These are phyloP conservation scores for Megaleporinus macrocephalus DNA, from an alignment of 2,113 vertebrate genomes.

Conservation along the genomic window DNA sequence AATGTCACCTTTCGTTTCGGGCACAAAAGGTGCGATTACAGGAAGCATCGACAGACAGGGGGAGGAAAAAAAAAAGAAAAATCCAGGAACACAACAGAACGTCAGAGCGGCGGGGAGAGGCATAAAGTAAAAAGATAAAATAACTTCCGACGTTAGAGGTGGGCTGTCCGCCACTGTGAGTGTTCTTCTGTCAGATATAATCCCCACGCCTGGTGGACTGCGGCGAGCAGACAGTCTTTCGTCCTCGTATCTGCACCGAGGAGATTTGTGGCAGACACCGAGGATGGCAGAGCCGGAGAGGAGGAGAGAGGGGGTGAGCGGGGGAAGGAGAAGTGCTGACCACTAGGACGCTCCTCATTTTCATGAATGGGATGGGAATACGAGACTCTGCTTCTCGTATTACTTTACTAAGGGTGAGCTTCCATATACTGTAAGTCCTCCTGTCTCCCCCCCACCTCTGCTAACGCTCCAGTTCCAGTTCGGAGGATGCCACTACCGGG, in stretches of 20 bases:
- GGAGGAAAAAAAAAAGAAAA: not conserved
- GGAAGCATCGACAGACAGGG: slow-evolving; percentile 65
- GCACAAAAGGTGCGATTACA: slow-evolving; percentile 65
- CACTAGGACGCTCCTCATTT: slow-evolving; percentile 31
- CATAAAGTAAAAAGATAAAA: slow-evolving; percentile 30
- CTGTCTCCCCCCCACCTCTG: not conserved
- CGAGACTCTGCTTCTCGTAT: slow-evolving; percentile 11
- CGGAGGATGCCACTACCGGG: slow-evolving; percentile 73
- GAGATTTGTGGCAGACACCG: slow-evolving; percentile 20
- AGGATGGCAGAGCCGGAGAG: not conserved
- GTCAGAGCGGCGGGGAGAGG: slow-evolving; percentile 14
- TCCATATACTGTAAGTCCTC: slow-evolving; percentile 6
- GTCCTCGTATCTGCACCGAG: slow-evolving; percentile 16
- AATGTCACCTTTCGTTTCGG: slow-evolving; percentile 47
- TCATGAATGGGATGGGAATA: slow-evolving; percentile 32
- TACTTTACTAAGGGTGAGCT: slow-evolving; percentile 28
- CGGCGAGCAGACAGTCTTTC: slow-evolving; percentile 27
- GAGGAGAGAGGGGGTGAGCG: not conserved
- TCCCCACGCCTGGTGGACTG: slow-evolving; percentile 25
- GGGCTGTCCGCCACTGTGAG: slow-evolving; percentile 17
- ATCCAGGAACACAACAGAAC: slow-evolving; percentile 25
- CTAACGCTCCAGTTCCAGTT: not conserved
- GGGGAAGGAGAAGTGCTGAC: slow-evolving; percentile 15
- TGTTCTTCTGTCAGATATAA: slow-evolving; percentile 27
- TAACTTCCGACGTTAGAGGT: slow-evolving; percentile 23